phyloP scores from a whole-genome alignment of 2,797 vertebrate species.

The Hippopotamyrus pictus region DNA sequence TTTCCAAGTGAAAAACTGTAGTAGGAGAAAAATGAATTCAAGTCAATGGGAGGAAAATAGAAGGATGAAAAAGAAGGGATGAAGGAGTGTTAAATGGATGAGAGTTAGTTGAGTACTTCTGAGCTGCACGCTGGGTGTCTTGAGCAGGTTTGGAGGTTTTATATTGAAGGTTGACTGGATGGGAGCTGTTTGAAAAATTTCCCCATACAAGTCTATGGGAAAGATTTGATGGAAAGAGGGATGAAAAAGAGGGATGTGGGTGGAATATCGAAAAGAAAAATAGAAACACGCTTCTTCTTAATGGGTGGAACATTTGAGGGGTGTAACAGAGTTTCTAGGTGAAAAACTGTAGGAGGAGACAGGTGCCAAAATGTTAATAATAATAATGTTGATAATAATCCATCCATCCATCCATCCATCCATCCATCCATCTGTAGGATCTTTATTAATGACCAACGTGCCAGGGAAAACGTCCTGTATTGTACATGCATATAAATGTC shows the following conservation, averaged over 20 bases:
- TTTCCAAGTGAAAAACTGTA: neutral
- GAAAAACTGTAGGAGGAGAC: neutral
- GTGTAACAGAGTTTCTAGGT: neutral
- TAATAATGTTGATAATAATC: too few species aligned
- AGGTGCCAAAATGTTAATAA: neutral
- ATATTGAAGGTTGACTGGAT: neutral
- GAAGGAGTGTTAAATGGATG: neutral
- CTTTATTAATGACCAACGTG: slow-evolving; percentile 9
- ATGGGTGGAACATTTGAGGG: neutral
- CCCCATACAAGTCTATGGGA: neutral
- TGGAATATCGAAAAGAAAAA: neutral
- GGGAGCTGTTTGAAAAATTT: neutral
- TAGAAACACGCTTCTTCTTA: neutral
- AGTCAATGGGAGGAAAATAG: neutral
- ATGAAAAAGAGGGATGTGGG: neutral
- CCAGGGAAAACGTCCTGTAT: neutral
- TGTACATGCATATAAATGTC: slow-evolving; percentile 17
- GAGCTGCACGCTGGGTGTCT: neutral
- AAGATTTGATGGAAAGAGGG: neutral
- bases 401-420: too few species aligned
- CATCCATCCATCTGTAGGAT: too few species aligned
- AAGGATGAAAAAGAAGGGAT: neutral
- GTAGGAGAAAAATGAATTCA: neutral
- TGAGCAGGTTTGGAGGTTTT: neutral
- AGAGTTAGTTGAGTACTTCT: neutral